These are phyloP conservation scores for Drosophila nr. fundita DNA, from an alignment of 2,888 invertebrate genomes.

Conservation along the genomic window DNA sequence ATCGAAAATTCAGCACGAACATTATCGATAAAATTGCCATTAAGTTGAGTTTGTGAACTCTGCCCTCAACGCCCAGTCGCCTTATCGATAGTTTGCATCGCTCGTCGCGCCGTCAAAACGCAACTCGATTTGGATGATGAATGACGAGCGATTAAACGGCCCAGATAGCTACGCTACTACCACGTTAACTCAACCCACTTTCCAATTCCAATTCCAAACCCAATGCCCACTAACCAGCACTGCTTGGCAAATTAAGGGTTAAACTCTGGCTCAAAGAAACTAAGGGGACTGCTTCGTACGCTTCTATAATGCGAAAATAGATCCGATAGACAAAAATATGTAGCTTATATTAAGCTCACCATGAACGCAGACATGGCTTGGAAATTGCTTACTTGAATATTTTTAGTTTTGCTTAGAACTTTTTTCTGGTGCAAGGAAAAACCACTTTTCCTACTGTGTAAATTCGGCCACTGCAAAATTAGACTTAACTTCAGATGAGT, in stretches of 20 bases:
- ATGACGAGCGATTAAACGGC: constrained; percentile 74
- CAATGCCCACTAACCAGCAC: constrained; percentile 11
- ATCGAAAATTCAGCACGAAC: constrained; percentile 82
- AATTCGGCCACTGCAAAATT: not conserved
- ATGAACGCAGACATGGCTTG: not conserved
- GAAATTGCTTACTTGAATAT: not conserved
- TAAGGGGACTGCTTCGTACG: constrained; percentile 4
- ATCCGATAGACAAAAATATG: constrained; percentile 32
- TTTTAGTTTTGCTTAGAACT: not conserved
- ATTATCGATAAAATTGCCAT: constrained; percentile 83
- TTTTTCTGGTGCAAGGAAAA: not conserved
- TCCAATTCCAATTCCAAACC: not conserved
- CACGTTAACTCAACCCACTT: not conserved
- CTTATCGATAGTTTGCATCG: constrained; percentile 82
- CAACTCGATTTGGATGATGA: constrained; percentile 81
- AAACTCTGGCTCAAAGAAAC: constrained; percentile 18
- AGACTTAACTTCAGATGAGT: not conserved
- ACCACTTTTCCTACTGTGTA: not conserved
- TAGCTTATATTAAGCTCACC: not conserved
- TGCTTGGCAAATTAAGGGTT: constrained; percentile 50
- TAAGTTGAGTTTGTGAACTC: constrained; percentile 68
- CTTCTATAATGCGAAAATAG: constrained; percentile 12
- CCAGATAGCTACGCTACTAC: constrained; percentile 60
- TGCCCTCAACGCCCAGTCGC: constrained; percentile 26
- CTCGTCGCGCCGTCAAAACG: constrained; percentile 60